phyloP scores from a whole-genome alignment of 2,797 vertebrate genomes.

The Xenopus petersii region DNA sequence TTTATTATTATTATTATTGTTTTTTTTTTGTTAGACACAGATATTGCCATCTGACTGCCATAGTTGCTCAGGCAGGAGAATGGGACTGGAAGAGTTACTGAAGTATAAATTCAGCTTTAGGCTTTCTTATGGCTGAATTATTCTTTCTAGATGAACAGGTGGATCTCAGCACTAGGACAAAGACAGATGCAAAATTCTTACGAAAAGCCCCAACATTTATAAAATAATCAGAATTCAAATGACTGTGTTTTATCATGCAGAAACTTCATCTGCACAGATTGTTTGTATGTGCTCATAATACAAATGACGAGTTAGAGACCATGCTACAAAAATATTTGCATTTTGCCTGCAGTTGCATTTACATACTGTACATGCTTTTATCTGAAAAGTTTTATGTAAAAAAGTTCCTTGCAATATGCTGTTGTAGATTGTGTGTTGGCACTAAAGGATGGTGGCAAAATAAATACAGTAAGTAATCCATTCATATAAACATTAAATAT shows the following conservation, averaged over 20 bases:
- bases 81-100: constrained; percentile 41
- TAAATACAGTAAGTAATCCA: no score
- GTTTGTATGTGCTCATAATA: constrained; percentile 37
- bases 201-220: constrained; percentile 47
- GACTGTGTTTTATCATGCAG: constrained; percentile 47
- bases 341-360: constrained; percentile 24
- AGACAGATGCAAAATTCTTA: constrained; percentile 45
- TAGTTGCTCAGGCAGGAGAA: constrained; percentile 43
- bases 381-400: no score
- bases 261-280: constrained; percentile 39
- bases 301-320: constrained; percentile 38
- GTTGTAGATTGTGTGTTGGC: no score
- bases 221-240: constrained; percentile 47
- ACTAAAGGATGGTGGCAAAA: no score
- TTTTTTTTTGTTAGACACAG: constrained; percentile 35
- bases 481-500: no score
- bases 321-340: constrained; percentile 6
- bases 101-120: constrained; percentile 50
- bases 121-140: constrained; percentile 50
- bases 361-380: no score
- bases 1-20: neutral
- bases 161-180: constrained; percentile 38
- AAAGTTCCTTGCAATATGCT: no score
- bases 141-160: constrained; percentile 48
- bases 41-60: constrained; percentile 39